Base-by-base conservation (phyloP, 2,113 vertebrate genomes). In the Rhynchomys soricoides region DNA sequence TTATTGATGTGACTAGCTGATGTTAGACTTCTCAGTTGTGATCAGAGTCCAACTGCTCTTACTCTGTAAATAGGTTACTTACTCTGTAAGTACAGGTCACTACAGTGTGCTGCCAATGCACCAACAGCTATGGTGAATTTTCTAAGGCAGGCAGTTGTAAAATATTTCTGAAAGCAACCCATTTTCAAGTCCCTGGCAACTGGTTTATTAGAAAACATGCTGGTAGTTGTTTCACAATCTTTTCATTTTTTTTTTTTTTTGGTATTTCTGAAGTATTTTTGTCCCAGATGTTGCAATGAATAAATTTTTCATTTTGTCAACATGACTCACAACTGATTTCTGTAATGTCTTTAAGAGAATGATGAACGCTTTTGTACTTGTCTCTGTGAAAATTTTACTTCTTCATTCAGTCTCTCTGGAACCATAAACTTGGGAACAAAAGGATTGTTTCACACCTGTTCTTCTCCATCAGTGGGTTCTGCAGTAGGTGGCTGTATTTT, bases 211-310 rank as follows among this genome's bases (percentile, higher is more conserved):
- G n/a, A 96, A 75, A 73, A 73, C 91, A 96, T 9, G 1, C 15
- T 59, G 52, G 19, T n/a, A 45, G 24, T 34, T 29, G 55, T 94
- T 94, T 91, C 74, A 29, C 7, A 95, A 90, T 89, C 78, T 91
- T 64, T n/a, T 87, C 4, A 62, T 71, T 73, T 15, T 45, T 40
- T 79, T 93, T 55, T 71, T 73, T 15, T 45, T 40, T 79, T 93
- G 8, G 71, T 52, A 55, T 93, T 94, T 95, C 48, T 91, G 93
- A 95, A 93, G 87, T 86, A 85, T 90, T 97, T 97, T 77, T 94
- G 40, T 52, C n/a, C 45, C 62, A 83, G 24, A 74, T 83, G n/a
- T 52, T 74, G 48, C 45, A 93, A 66, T 85, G 50, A 66, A 93
- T 94, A 93, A 29, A 52, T 73, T 93, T 97, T n/a, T 90, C 59